Evolutionary conservation across 2,888 invertebrate genomes (phyloP).

Genomic region (Proisotoma minuta): DNA sequence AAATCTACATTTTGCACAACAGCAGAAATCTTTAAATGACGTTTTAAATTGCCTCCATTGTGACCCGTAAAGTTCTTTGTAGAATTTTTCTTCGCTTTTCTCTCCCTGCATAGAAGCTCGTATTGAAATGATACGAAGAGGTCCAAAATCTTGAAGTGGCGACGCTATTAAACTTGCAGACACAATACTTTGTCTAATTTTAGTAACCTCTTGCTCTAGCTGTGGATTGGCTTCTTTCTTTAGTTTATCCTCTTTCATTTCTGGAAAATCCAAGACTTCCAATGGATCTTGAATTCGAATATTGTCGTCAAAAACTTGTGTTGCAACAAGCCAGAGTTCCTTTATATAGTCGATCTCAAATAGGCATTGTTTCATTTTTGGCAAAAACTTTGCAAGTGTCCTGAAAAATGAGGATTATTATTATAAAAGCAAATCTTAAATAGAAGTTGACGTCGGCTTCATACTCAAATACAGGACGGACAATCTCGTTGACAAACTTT

Average conservation of each 20-base stretch:
- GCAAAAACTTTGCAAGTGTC: constrained; percentile 18
- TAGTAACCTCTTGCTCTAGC: constrained; percentile 6
- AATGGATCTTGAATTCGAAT: constrained; percentile 4
- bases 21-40: too few relatives aligned
- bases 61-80: too few relatives aligned
- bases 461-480: constrained; percentile 23
- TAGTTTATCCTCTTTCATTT: constrained; percentile 23
- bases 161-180: too few relatives aligned
- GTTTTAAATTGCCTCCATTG: too few relatives aligned
- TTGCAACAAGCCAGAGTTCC: constrained; percentile 27
- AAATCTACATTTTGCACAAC: not conserved
- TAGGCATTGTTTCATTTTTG: constrained; percentile 18
- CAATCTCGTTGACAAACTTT: constrained; percentile 20
- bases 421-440: constrained; percentile 15
- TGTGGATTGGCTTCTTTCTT: constrained; percentile 9
- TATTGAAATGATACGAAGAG: too few relatives aligned
- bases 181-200: not conserved
- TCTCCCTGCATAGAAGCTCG: too few relatives aligned
- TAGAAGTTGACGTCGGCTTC: not conserved
- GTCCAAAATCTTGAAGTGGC: too few relatives aligned
- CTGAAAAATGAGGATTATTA: constrained; percentile 11
- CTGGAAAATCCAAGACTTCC: constrained; percentile 20
- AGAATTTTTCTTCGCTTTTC: too few relatives aligned
- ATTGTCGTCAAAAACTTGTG: constrained; percentile 23
- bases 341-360: constrained; percentile 24